Percentiles rank a stretch among this genome's conserved stretches.
Evolutionary conservation across 2,113 vertebrate genomes (phyloP).

Genomic region (Myiozetetes cayanensis): DNA sequence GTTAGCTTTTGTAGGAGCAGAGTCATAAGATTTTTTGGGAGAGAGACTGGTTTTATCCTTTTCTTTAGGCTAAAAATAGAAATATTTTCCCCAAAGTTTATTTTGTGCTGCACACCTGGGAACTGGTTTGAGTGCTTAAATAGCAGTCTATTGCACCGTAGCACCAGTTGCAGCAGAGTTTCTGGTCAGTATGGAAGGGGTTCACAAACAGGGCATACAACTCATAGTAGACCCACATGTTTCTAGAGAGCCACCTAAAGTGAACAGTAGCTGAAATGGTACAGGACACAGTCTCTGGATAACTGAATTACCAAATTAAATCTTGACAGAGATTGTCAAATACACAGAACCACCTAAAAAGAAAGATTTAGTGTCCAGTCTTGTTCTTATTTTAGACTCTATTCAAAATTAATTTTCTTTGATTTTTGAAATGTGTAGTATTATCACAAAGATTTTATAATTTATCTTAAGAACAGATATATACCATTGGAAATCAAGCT

Average conservation of each 20-base stretch:
- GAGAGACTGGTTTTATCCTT: neutral
- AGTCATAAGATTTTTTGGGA: neutral
- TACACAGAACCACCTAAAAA: neutral
- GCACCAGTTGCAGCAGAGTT: neutral
- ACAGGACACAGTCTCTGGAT: neutral
- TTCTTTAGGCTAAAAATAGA: neutral
- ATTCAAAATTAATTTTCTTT: neutral
- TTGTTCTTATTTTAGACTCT: neutral
- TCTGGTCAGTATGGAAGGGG: neutral
- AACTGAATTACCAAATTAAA: neutral
- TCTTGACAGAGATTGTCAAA: neutral
- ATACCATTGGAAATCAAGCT: neutral
- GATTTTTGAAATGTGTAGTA: neutral
- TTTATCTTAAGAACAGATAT: neutral
- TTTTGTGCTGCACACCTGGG: neutral
- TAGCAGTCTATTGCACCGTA: accelerated
- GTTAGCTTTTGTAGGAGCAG: neutral
- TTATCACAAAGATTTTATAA: neutral
- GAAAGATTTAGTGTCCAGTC: accelerated
- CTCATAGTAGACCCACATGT: neutral
- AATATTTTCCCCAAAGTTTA: neutral
- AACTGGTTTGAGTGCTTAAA: neutral
- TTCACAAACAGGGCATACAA: too few relatives aligned
- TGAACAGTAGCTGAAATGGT: neutral
- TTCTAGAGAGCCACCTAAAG: neutral